Percentiles rank a stretch among this genome's conserved stretches.
These are phyloP conservation scores for Gymnothorax javanicus DNA, from an alignment of 2,797 vertebrate genomes.

Conservation along the genomic window DNA sequence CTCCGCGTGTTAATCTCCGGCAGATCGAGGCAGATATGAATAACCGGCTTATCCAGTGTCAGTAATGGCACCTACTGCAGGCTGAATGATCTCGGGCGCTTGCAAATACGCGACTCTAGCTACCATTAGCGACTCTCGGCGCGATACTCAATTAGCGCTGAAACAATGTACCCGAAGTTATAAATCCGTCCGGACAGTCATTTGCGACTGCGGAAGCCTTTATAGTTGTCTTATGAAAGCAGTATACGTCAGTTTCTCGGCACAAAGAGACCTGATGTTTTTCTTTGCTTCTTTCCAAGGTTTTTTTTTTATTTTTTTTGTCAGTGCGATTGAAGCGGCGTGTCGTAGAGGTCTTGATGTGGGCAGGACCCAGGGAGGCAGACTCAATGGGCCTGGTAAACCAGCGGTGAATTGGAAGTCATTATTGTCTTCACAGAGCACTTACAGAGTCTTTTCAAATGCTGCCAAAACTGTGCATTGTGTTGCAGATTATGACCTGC, in stretches of 20 bases:
- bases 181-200: conserved; percentile 10
- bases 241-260: conserved; percentile 19
- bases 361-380: conserved; percentile 19
- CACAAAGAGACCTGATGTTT: conserved; percentile 21
- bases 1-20: neutral
- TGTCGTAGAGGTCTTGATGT: conserved; percentile 27
- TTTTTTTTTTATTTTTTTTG: neutral
- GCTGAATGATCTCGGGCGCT: neutral
- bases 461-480: conserved; percentile 26
- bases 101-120: neutral
- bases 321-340: conserved; percentile 4
- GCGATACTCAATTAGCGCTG: neutral
- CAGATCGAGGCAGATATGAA: conserved; percentile 11
- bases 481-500: conserved; percentile 26
- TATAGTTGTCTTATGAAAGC: conserved; percentile 22
- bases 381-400: conserved; percentile 5
- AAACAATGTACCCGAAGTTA: conserved; percentile 13
- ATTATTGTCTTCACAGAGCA: conserved; percentile 33
- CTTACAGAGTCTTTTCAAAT: conserved; percentile 30
- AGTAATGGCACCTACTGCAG: neutral
- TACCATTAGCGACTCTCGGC: neutral
- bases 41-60: neutral
- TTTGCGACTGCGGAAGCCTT: conserved; percentile 17
- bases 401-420: conserved; percentile 30
- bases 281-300: conserved; percentile 21